phyloP scores from a whole-genome alignment of 2,113 vertebrate genomes.

The Campylorhamphus procurvoides region DNA sequence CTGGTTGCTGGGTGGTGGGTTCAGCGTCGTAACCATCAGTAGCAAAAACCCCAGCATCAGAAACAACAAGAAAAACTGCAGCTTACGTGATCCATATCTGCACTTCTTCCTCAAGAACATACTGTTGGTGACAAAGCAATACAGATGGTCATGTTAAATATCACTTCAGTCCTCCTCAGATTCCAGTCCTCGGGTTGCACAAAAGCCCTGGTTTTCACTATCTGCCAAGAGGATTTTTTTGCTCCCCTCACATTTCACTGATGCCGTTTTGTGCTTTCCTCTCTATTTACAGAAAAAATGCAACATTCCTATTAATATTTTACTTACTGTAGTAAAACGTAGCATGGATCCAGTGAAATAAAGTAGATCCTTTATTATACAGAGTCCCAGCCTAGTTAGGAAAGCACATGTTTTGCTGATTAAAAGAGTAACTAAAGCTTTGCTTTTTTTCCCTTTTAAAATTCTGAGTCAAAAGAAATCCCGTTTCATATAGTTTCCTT shows the following conservation, averaged over 20 bases:
- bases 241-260: background rate
- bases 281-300: constrained; percentile 37
- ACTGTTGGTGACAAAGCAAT: constrained; percentile 51
- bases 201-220: constrained; percentile 9
- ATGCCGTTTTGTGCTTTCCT: constrained; percentile 19
- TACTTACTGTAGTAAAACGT: constrained; percentile 49
- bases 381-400: background rate
- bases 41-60: constrained; percentile 76
- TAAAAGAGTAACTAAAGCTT: background rate
- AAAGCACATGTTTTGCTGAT: background rate
- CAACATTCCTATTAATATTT: constrained; percentile 8
- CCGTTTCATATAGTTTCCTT: constrained; percentile 40
- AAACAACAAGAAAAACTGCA: constrained; percentile 76
- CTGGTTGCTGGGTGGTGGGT: constrained; percentile 60
- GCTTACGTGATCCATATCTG: constrained; percentile 66
- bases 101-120: constrained; percentile 81
- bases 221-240: constrained; percentile 21
- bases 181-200: constrained; percentile 1
- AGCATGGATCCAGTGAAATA: constrained; percentile 36
- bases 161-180: background rate
- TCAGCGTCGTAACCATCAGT: constrained; percentile 72
- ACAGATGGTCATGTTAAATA: constrained; percentile 76
- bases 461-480: constrained; percentile 16
- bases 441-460: background rate
- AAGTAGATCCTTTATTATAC: background rate